Conservation (phyloP, 1,140 invertebrate species). For the Diorhabda elongata region DNA sequence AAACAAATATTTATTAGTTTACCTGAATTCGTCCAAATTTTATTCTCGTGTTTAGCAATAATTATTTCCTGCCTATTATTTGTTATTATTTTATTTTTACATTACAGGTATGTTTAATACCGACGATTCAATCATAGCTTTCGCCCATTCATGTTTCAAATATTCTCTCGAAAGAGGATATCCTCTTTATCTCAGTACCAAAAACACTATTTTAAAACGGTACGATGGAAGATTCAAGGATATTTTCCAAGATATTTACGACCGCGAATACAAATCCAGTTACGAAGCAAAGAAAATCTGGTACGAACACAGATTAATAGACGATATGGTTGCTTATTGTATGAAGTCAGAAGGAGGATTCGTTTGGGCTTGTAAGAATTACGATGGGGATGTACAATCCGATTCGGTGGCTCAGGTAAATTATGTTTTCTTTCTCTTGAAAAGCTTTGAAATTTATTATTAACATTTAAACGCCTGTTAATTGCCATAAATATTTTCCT, state of each 20-base stretch:
- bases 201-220: conserved; percentile 97
- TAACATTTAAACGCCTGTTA: no score
- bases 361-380: conserved; percentile 99
- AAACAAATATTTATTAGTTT: neutral
- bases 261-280: conserved; percentile 79
- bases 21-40: no score
- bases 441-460: no score
- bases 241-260: conserved; percentile 97
- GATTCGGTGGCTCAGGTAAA: conserved; percentile 88
- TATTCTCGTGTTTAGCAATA: no score
- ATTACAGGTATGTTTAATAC: conserved; percentile 85
- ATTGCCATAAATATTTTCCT: no score
- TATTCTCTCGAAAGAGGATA: conserved; percentile 82
- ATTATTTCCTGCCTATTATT: neutral
- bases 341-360: conserved; percentile 99
- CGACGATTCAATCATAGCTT: conserved; percentile 84
- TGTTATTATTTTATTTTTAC: conserved; percentile 6
- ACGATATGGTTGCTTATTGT: conserved; percentile 98
- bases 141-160: conserved; percentile 92
- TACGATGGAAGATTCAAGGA: conserved; percentile 99
- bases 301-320: conserved; percentile 97
- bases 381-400: conserved; percentile 98
- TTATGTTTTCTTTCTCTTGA: neutral
- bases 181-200: conserved; percentile 94
- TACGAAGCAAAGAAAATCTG: conserved; percentile 86